A percentile compares a stretch with the other conserved stretches of the same genome.
phyloP scores from a whole-genome alignment of 2,888 invertebrate genomes.

The Gastrophysa polygoni region DNA sequence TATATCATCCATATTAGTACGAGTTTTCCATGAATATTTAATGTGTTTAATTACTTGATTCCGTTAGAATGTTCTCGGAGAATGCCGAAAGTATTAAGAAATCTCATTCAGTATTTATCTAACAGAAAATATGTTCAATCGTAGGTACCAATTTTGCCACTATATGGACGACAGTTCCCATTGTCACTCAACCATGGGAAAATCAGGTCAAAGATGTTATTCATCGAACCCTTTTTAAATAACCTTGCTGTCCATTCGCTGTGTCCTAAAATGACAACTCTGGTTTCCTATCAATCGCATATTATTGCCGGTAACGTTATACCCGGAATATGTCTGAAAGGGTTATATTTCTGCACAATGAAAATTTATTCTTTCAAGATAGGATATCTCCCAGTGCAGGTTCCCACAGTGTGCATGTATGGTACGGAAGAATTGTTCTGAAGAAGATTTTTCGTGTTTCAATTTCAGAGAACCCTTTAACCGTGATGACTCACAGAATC shows the following conservation, averaged over 20 bases:
- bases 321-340: not conserved
- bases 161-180: not conserved
- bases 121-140: no score
- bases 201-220: not conserved
- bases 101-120: no score
- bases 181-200: not conserved
- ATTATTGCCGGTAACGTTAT: not conserved
- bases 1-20: no score
- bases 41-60: no score
- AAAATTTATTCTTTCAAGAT: not conserved
- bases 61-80: no score
- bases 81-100: no score
- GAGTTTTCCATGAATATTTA: no score
- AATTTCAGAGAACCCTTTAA: not conserved
- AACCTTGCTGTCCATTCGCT: not conserved
- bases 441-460: not conserved
- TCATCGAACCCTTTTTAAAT: not conserved
- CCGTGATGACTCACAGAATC: not conserved
- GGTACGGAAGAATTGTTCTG: not conserved
- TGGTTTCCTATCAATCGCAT: not conserved
- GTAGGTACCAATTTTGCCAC: no score
- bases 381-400: not conserved
- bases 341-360: not conserved
- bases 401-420: not conserved
- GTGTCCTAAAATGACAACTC: not conserved